Conservation (phyloP, 2,888 invertebrate species). For the Heliconius sara region DNA sequence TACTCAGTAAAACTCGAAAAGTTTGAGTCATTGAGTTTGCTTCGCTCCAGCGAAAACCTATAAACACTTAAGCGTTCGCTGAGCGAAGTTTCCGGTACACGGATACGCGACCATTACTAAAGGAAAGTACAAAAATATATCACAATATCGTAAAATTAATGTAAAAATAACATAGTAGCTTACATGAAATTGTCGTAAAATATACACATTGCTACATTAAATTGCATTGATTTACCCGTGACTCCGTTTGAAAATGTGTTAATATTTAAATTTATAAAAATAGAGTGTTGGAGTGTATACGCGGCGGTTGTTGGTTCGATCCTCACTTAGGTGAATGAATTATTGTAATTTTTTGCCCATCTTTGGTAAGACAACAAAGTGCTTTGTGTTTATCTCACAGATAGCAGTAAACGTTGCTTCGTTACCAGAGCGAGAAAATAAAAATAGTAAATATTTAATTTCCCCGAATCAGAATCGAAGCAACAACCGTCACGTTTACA, state of each 20-base stretch:
- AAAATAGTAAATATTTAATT: too few relatives aligned
- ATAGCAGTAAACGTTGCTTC: too few relatives aligned
- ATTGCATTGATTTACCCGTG: background rate
- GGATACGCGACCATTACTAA: slow-evolving; percentile 15
- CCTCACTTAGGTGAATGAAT: background rate
- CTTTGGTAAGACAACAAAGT: background rate
- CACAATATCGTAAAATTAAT: slow-evolving; percentile 12
- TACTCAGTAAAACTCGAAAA: background rate
- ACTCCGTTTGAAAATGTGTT: background rate
- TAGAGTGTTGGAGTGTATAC: background rate
- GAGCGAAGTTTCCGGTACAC: slow-evolving; percentile 31
- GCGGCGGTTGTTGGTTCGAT: background rate
- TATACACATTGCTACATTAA: background rate
- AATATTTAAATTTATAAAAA: background rate
- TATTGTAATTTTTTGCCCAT: background rate
- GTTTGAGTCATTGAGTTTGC: slow-evolving; percentile 5
- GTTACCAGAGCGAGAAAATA: too few relatives aligned
- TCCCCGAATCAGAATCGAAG: too few relatives aligned
- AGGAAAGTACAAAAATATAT: slow-evolving; percentile 4
- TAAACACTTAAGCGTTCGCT: slow-evolving; percentile 17
- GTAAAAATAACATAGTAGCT: background rate
- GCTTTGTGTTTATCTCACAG: too few relatives aligned
- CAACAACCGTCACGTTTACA: too few relatives aligned
- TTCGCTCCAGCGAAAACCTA: slow-evolving; percentile 17
- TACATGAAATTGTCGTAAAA: background rate